A percentile compares a stretch with the other conserved stretches of the same genome.
Evolutionary conservation across 2,888 invertebrate species (phyloP).

Genomic region (Chymomyza procnemis): DNA sequence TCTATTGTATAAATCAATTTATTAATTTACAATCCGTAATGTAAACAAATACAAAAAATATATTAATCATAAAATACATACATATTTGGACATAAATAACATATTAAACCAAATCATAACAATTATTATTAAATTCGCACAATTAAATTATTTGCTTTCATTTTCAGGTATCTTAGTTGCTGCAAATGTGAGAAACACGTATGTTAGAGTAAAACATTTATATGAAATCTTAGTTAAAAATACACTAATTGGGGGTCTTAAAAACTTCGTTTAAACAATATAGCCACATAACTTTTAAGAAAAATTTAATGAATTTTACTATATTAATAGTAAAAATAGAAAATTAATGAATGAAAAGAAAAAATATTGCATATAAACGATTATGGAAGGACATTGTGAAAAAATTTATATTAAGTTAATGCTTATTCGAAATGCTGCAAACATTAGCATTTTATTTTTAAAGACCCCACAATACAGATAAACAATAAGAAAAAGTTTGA

Average conservation of each 20-base stretch:
- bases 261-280: not conserved
- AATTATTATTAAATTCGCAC: conserved; percentile 14
- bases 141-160: conserved; percentile 3
- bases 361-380: not conserved
- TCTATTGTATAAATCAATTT: conserved; percentile 48
- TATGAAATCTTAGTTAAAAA: not conserved
- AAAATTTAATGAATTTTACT: no score
- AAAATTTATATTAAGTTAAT: no score
- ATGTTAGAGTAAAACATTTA: conserved; percentile 1
- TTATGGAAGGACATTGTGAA: no score
- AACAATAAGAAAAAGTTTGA: not conserved
- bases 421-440: not conserved
- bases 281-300: no score
- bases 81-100: conserved; percentile 37
- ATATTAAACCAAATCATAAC: conserved; percentile 13
- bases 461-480: not conserved
- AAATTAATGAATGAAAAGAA: not conserved
- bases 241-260: not conserved
- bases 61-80: conserved; percentile 46
- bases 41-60: conserved; percentile 61
- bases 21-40: conserved; percentile 60
- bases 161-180: conserved; percentile 24
- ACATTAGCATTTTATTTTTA: not conserved
- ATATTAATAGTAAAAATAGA: no score
- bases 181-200: conserved; percentile 11